Base-by-base conservation (phyloP, 2,888 invertebrate species). In the Limnephilus auricula region DNA sequence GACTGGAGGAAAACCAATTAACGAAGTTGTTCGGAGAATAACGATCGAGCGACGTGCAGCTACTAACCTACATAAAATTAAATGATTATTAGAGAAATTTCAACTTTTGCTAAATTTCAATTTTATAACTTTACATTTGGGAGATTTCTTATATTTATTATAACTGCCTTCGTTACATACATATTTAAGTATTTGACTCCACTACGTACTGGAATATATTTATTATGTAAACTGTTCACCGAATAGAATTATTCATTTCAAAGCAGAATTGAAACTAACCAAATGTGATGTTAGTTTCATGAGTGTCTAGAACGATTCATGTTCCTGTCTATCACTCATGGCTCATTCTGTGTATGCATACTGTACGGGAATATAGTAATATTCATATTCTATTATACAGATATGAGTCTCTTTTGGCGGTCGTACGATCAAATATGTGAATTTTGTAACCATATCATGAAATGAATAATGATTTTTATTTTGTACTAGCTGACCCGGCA, bases 1-100 rank as follows among this genome's bases (percentile, higher is more conserved):
- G 91, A 65, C 90, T 34, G 84, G 78, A 79, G 37, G 89, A 89
- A 89, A 91, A 89, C 91, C 91, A 91, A 91, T 91, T 89, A 91
- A 84, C 91, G 79, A 91, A 91, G 79, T 91, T 89, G 82, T 86
- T 45, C 85, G 30, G 85, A 86, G 50, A 78, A 40, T 34, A 79
- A 32, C 78, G 85, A 82, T 85, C 30, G 90, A 89, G 79, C 79
- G n/a, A 90, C 45, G 85, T 85, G 40, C 40, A 40, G 30, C n/a
- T n/a, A 65, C 65, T 65, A 25, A 65, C 65, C 65, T 65, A 65
- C 65, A 9, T 65, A 65, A 80, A 40, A 65, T 88, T 88, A 88
- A 65, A 65, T 45, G 32, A 88, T 45, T 88, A 30, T n/a, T 30
- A 65, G 50, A 88, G 32, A 31, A 50, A 30, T 50, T 32, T 50